Evolutionary conservation across 2,113 vertebrate genomes (phyloP).

Genomic region (Rhabdornis inornatus): DNA sequence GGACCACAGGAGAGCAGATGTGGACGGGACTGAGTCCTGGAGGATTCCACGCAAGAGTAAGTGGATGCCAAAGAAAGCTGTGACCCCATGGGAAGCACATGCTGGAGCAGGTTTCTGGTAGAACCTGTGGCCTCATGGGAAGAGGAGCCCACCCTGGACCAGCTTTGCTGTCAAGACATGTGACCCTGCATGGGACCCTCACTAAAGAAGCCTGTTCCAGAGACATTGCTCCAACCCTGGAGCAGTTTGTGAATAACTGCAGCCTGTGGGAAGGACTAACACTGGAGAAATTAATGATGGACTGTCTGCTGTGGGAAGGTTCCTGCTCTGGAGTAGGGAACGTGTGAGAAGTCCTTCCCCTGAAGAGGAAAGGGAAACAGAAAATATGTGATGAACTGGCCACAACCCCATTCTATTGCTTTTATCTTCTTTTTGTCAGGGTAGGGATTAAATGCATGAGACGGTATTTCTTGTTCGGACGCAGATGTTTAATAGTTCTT

Average conservation of each 20-base stretch:
- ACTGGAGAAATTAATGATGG: not conserved
- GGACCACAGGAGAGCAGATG: not conserved
- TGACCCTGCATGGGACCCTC: not conserved
- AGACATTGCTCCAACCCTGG: not conserved
- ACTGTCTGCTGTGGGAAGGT: too few species aligned
- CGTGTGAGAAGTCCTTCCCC: not conserved
- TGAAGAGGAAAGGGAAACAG: not conserved
- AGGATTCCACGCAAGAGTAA: not conserved
- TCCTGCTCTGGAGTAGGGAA: not conserved
- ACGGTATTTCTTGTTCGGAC: too few species aligned
- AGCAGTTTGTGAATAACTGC: not conserved
- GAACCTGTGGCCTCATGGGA: too few species aligned
- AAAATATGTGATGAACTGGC: not conserved
- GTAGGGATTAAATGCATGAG: too few species aligned
- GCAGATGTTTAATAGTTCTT: too few species aligned
- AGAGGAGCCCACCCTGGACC: not conserved
- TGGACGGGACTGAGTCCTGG: not conserved
- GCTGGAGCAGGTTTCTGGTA: not conserved
- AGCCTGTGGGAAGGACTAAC: not conserved
- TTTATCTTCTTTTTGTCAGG: too few species aligned
- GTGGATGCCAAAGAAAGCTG: not conserved
- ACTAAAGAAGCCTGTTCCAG: not conserved
- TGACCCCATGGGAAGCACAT: not conserved
- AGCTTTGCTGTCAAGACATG: not conserved
- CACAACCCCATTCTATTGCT: not conserved